phyloP scores from a whole-genome alignment of 2,113 vertebrate genomes.

The Crocuta crocuta region DNA sequence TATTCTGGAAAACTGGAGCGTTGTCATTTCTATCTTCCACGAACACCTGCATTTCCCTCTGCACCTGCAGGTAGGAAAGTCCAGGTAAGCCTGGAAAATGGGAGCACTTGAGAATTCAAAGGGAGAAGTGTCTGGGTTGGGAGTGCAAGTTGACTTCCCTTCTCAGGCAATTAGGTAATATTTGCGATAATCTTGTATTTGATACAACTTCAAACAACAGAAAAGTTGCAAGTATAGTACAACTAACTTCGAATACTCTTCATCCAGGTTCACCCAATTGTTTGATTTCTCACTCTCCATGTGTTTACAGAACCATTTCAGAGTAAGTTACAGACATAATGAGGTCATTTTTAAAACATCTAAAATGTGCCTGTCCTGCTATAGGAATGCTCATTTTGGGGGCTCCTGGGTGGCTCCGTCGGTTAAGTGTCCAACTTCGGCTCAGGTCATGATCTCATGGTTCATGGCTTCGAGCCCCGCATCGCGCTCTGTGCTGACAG shows the following conservation, averaged over 20 bases:
- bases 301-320: background rate
- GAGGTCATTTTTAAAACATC: background rate
- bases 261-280: background rate
- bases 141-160: background rate
- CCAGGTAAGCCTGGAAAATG: background rate
- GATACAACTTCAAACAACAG: background rate
- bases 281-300: background rate
- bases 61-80: constrained; percentile 70
- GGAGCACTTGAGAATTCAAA: background rate
- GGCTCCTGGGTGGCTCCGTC: too few relatives aligned
- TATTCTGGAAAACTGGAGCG: constrained; percentile 83
- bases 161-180: background rate
- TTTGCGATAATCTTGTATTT: background rate
- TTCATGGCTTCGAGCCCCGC: too few relatives aligned
- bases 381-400: background rate
- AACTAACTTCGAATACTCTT: background rate
- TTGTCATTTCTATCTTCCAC: constrained; percentile 90
- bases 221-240: background rate
- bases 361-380: background rate
- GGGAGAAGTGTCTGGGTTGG: background rate
- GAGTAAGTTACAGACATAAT: background rate
- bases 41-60: fast-evolving
- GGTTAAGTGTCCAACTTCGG: too few relatives aligned
- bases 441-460: too few relatives aligned
- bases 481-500: too few relatives aligned